phyloP scores from a whole-genome alignment of 2,888 invertebrate species.

The Sericinus montela region DNA sequence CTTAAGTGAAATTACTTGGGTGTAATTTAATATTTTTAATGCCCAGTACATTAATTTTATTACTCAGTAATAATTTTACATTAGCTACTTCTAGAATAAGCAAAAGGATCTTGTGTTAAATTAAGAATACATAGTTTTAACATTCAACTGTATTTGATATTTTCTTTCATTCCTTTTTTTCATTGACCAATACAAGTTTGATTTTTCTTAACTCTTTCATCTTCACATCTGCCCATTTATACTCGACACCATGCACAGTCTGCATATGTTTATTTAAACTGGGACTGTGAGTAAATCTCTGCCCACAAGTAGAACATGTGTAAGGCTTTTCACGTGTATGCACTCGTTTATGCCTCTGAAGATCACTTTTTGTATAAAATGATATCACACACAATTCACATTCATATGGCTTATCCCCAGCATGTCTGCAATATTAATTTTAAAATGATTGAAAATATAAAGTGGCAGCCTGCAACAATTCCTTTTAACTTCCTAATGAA shows the following conservation, averaged over 20 bases:
- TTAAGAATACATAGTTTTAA: slow-evolving; percentile 8
- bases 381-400: slow-evolving; percentile 53
- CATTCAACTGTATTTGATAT: slow-evolving; percentile 2
- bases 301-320: slow-evolving; percentile 57
- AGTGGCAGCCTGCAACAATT: no score
- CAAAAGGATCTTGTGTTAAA: slow-evolving; percentile 5
- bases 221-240: slow-evolving; percentile 57
- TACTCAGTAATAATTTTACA: not conserved
- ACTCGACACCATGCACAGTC: slow-evolving; percentile 56
- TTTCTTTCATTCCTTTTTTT: slow-evolving; percentile 26
- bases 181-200: slow-evolving; percentile 26
- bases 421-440: slow-evolving; percentile 38
- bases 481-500: no score
- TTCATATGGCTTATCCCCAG: slow-evolving; percentile 58
- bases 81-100: not conserved
- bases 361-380: slow-evolving; percentile 58
- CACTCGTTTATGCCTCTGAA: slow-evolving; percentile 55
- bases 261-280: slow-evolving; percentile 71
- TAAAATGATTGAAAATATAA: no score
- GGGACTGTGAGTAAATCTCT: slow-evolving; percentile 61
- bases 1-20: not conserved
- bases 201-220: slow-evolving; percentile 24
- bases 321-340: slow-evolving; percentile 67
- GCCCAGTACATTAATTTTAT: not conserved
- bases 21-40: slow-evolving; percentile 10